Percentiles rank a stretch among this genome's conserved stretches.
Evolutionary conservation across 1,140 invertebrate species (phyloP).

Genomic region (Drosophila burlai): DNA sequence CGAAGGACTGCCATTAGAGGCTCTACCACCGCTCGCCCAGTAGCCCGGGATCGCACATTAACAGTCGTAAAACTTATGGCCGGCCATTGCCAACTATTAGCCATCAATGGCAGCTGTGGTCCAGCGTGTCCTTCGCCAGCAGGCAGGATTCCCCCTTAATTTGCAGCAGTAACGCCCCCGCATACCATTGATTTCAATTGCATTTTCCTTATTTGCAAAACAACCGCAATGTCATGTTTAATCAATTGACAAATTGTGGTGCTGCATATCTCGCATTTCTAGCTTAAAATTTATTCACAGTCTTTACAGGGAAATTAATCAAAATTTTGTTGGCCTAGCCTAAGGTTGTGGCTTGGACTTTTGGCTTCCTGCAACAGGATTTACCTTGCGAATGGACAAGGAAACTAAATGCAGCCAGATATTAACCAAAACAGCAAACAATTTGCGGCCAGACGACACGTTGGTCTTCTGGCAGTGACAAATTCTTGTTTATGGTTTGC

Average conservation of each 20-base stretch:
- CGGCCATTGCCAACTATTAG: conserved; percentile 58
- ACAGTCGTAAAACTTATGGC: conserved; percentile 60
- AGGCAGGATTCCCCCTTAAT: conserved; percentile 9
- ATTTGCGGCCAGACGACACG: background rate
- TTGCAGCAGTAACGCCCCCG: background rate
- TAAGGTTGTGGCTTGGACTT: conserved; percentile 1
- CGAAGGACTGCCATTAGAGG: conserved; percentile 35
- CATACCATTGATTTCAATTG: conserved; percentile 1
- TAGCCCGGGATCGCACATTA: conserved; percentile 39
- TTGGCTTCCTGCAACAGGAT: background rate
- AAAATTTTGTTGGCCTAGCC: background rate
- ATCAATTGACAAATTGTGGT: conserved; percentile 12
- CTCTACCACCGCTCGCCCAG: conserved; percentile 10
- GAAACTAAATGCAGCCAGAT: background rate
- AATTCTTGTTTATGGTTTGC: background rate
- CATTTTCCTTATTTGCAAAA: conserved; percentile 2
- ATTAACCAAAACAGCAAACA: conserved; percentile 2
- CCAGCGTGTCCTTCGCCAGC: conserved; percentile 5
- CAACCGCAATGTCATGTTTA: conserved; percentile 7
- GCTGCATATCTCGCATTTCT: background rate
- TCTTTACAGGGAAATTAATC: conserved; percentile 10
- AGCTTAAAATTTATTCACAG: conserved; percentile 3
- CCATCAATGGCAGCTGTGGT: conserved; percentile 68
- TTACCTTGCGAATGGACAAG: background rate
- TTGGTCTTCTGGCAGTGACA: background rate